phyloP scores from a whole-genome alignment of 2,888 invertebrate species.

The Mythimna ferrago region DNA sequence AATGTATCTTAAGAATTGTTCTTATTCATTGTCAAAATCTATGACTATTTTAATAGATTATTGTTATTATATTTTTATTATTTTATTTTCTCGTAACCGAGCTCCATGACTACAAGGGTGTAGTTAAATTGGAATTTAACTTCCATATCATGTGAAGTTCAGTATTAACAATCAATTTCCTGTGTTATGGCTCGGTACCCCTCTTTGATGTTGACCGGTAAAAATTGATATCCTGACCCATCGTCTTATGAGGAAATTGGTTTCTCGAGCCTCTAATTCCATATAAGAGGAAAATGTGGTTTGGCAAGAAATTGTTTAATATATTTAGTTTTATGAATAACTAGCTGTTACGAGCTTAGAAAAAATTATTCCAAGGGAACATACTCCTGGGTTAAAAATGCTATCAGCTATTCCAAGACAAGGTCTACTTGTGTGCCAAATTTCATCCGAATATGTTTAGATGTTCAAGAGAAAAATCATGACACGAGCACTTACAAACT shows the following conservation, averaged over 20 bases:
- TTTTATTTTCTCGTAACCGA: background rate
- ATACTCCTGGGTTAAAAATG: too few relatives aligned
- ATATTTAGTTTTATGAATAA: background rate
- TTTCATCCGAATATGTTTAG: too few relatives aligned
- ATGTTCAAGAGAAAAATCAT: too few relatives aligned
- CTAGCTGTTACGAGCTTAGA: too few relatives aligned
- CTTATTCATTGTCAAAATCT: too few relatives aligned
- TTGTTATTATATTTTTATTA: background rate
- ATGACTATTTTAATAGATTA: background rate
- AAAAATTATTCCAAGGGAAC: too few relatives aligned
- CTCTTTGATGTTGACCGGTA: slow-evolving; percentile 47
- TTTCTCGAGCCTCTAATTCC: slow-evolving; percentile 7
- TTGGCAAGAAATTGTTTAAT: slow-evolving; percentile 3
- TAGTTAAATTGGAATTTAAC: slow-evolving; percentile 73
- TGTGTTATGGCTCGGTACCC: slow-evolving; percentile 55
- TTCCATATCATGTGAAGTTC: slow-evolving; percentile 67
- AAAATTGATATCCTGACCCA: slow-evolving; percentile 35
- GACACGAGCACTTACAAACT: too few relatives aligned
- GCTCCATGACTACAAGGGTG: slow-evolving; percentile 42
- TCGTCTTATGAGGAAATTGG: slow-evolving; percentile 40
- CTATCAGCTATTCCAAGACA: too few relatives aligned
- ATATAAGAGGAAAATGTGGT: background rate
- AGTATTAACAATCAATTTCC: slow-evolving; percentile 79
- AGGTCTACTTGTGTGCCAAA: too few relatives aligned
- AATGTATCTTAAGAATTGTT: too few relatives aligned